Conservation (phyloP, 2,888 invertebrate species). For the Polydrusus cervinus region DNA sequence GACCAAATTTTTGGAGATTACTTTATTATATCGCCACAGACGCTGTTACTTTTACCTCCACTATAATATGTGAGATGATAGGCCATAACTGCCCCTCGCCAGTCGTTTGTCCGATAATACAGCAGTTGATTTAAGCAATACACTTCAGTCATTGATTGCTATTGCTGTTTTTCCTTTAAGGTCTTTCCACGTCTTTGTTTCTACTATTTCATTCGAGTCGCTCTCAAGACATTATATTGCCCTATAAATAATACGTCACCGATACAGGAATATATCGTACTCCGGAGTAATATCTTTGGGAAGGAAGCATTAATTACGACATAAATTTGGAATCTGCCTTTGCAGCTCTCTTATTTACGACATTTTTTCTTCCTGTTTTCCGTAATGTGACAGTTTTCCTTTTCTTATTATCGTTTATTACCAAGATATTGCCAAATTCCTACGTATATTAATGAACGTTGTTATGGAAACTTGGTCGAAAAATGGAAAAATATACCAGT, state of each 20-base stretch:
- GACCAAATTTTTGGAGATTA: slow-evolving; percentile 70
- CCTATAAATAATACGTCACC: slow-evolving; percentile 65
- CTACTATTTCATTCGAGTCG: slow-evolving; percentile 60
- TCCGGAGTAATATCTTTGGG: slow-evolving; percentile 61
- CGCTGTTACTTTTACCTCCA: slow-evolving; percentile 69
- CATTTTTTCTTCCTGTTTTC: slow-evolving; percentile 50
- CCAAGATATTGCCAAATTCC: slow-evolving; percentile 26
- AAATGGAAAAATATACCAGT: not conserved
- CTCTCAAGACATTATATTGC: slow-evolving; percentile 61
- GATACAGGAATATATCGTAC: slow-evolving; percentile 63
- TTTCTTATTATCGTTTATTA: slow-evolving; percentile 41
- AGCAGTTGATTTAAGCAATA: slow-evolving; percentile 69
- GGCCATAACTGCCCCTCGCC: slow-evolving; percentile 69
- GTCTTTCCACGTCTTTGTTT: slow-evolving; percentile 62
- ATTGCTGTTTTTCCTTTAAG: slow-evolving; percentile 60
- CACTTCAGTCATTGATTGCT: slow-evolving; percentile 67
- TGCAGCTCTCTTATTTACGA: slow-evolving; percentile 50
- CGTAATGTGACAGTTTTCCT: slow-evolving; percentile 53
- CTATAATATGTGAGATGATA: slow-evolving; percentile 70
- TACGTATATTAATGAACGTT: not conserved
- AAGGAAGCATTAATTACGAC: slow-evolving; percentile 63
- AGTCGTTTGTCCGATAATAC: slow-evolving; percentile 69
- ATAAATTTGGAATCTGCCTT: slow-evolving; percentile 58
- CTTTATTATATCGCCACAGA: slow-evolving; percentile 70
- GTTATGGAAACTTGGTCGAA: not conserved